Base-by-base conservation (phyloP, 1,140 invertebrate genomes). In the Polyergus mexicanus region DNA sequence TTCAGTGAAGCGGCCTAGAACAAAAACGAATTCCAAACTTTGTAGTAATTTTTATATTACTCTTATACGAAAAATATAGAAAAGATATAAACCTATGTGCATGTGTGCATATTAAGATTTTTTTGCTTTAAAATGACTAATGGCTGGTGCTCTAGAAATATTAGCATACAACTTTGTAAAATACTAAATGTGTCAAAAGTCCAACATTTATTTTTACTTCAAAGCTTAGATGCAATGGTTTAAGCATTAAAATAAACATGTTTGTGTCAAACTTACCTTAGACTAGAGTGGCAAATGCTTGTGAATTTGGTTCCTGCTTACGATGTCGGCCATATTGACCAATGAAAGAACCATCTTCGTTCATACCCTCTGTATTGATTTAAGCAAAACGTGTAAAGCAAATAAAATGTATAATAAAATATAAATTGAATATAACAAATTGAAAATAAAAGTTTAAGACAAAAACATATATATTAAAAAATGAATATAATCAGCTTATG, bases 261-360 rank as follows among this genome's bases (percentile, higher is more conserved):
- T 69, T 32, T 72, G 7, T 54, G 80, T 28, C 77, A 7, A 28
- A 88, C 93, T 88, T 94, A 95, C 93, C 95, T 96, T 96, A 97
- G 88, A 97, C 97, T 94, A 97, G 96, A 88, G 97, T 97, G 86
- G 97, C 97, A 95, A 97, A 97, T 91, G 97, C 97, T 94, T 97
- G 97, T 86, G 97, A 97, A 92, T 97, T 97, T 86, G 97, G 97
- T 95, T 97, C 97, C 56, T 95, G 96, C 92, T 95, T 96, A 94
- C 97, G 96, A 94, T 97, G 97, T 92, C 97, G 97, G 91, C 98
- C 98, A 96, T 98, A 99, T 95, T 98, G 98, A 90, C 99, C 98
- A 96, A 99, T 99, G 96, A 99, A 99, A 90, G 98, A 99, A 89
- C 99, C 99, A 96, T 99, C 99, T 96, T 99, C 99, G 96, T 98